Percentiles rank a stretch among this genome's conserved stretches.
phyloP scores from a whole-genome alignment of 2,113 vertebrate genomes.

The Myrmecobius fasciatus region DNA sequence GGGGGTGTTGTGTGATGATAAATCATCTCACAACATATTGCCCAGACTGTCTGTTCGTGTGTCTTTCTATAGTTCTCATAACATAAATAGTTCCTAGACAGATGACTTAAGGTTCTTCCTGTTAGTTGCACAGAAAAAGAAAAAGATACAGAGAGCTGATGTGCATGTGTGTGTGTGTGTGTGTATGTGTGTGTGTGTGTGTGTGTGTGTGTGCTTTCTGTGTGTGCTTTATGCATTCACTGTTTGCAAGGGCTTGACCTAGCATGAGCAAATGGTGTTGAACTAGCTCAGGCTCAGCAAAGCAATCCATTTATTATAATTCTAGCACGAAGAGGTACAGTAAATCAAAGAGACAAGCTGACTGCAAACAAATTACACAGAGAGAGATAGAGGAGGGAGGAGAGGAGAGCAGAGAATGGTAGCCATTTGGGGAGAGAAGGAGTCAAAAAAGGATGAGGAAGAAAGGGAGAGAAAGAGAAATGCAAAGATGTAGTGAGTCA shows the following conservation, averaged over 20 bases:
- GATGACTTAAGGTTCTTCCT: slow-evolving; percentile 60
- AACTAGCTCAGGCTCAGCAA: slow-evolving; percentile 76
- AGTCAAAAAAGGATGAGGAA: slow-evolving; percentile 40
- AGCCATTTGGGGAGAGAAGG: slow-evolving; percentile 44
- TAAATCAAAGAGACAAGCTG: slow-evolving; percentile 87
- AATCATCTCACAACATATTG: neutral
- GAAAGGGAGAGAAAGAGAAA: slow-evolving; percentile 58
- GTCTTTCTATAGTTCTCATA: slow-evolving; percentile 38
- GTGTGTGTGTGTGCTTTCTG: slow-evolving; percentile 18
- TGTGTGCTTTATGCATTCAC: slow-evolving; percentile 19
- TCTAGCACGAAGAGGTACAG: slow-evolving; percentile 81
- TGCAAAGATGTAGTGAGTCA: slow-evolving; percentile 42
- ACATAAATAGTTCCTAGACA: slow-evolving; percentile 60
- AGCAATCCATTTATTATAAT: slow-evolving; percentile 88
- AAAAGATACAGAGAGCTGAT: slow-evolving; percentile 45
- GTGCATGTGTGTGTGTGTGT: neutral
- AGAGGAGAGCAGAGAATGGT: neutral
- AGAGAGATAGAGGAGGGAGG: slow-evolving; percentile 57
- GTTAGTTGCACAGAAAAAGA: slow-evolving; percentile 36
- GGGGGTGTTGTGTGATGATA: slow-evolving; percentile 5
- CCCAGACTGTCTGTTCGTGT: neutral
- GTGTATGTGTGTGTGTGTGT: neutral
- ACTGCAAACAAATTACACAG: slow-evolving; percentile 84
- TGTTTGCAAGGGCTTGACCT: slow-evolving; percentile 80
- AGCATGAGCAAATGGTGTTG: slow-evolving; percentile 66